A percentile compares a stretch with the other conserved stretches of the same genome.
phyloP scores from a whole-genome alignment of 2,113 vertebrate genomes.

The Hyla sarda region DNA sequence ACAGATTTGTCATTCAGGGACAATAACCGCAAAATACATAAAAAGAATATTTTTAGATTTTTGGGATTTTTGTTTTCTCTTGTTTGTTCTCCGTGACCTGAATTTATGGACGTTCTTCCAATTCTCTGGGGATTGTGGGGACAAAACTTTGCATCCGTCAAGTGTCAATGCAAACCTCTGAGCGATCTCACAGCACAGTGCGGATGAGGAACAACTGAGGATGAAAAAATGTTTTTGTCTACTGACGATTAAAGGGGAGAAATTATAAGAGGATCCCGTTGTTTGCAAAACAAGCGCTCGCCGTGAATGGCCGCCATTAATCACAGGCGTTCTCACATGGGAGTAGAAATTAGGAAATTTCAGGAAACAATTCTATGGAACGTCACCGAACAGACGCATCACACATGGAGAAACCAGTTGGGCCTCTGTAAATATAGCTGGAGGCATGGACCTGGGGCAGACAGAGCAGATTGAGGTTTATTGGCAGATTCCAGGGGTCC shows the following conservation, averaged over 20 bases:
- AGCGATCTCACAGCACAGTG: neutral
- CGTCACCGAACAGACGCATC: neutral
- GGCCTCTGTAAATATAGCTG: no score
- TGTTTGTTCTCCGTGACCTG: neutral
- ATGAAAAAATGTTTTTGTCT: conserved; percentile 43
- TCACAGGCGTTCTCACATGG: neutral
- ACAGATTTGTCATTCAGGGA: no score
- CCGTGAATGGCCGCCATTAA: neutral
- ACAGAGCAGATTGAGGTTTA: no score
- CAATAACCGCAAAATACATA: no score
- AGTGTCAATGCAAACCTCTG: neutral
- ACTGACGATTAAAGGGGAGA: conserved; percentile 23
- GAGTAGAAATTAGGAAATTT: neutral
- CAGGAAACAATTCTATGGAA: neutral
- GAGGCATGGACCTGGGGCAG: no score
- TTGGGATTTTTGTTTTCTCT: neutral
- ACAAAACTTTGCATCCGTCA: neutral
- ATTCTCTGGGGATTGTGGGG: neutral
- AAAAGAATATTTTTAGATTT: neutral
- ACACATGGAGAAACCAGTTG: neutral
- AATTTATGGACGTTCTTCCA: neutral
- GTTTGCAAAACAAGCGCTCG: neutral
- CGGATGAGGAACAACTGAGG: neutral
- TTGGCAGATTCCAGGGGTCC: no score
- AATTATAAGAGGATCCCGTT: neutral